Evolutionary conservation across 2,797 vertebrate genomes (phyloP).

Genomic region (Notolepis coatsorum): DNA sequence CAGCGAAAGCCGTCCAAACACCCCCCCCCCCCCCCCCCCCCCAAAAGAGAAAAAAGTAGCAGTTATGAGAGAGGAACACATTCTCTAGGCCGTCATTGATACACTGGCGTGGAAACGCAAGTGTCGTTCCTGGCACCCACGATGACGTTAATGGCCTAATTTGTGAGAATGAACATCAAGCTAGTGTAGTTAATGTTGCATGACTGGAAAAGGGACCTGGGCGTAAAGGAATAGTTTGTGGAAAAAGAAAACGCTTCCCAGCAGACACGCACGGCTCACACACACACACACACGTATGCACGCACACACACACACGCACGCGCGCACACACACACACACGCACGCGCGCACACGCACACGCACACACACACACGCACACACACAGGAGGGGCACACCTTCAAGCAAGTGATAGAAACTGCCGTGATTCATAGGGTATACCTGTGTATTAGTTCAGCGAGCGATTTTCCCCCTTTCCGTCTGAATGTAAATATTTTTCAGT

Average conservation of each 20-base stretch:
- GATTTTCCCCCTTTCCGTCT: constrained; percentile 44
- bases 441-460: constrained; percentile 61
- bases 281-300: constrained; percentile 38
- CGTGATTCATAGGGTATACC: constrained; percentile 66
- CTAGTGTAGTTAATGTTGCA: constrained; percentile 81
- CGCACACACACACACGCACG: not conserved
- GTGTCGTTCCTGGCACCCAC: constrained; percentile 71
- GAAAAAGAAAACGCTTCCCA: constrained; percentile 79
- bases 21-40: no score
- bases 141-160: constrained; percentile 75
- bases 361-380: no score
- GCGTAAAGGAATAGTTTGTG: constrained; percentile 77
- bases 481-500: constrained; percentile 68
- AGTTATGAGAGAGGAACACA: constrained; percentile 51
- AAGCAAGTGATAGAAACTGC: constrained; percentile 72
- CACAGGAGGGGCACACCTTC: constrained; percentile 67
- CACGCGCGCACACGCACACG: not conserved
- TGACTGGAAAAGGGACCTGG: constrained; percentile 79
- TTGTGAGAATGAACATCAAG: constrained; percentile 79
- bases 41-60: no score
- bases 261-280: constrained; percentile 61
- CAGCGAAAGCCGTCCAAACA: no score
- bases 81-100: constrained; percentile 65
- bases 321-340: not conserved
- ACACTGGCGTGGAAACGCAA: constrained; percentile 67